phyloP scores from a whole-genome alignment of 2,113 vertebrate species.

The Python bivittatus region DNA sequence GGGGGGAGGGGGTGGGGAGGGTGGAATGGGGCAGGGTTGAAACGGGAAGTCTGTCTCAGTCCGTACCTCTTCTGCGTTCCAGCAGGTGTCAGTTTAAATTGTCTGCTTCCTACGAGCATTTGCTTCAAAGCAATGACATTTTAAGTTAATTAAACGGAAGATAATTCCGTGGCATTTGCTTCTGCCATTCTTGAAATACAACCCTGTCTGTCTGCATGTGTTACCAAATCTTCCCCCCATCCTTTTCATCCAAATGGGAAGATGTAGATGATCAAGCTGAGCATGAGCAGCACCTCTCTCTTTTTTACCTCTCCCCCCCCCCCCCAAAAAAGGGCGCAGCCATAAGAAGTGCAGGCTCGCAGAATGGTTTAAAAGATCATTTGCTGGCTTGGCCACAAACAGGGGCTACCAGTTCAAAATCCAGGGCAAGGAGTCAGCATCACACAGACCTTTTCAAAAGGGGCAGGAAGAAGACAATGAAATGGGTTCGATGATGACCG shows the following conservation, averaged over 20 bases:
- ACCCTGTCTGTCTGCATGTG: background rate
- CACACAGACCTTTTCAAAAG: constrained; percentile 46
- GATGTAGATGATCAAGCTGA: background rate
- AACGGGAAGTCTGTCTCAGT: background rate
- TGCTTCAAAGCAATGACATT: constrained; percentile 19
- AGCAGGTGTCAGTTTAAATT: constrained; percentile 22
- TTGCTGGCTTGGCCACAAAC: constrained; percentile 30
- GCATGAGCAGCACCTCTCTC: background rate
- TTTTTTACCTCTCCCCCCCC: background rate
- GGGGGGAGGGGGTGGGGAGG: background rate
- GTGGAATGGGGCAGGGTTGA: too few relatives aligned
- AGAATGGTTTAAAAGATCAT: constrained; percentile 20
- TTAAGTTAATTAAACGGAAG: constrained; percentile 16
- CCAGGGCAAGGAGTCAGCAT: constrained; percentile 5
- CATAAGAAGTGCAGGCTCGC: fast-evolving
- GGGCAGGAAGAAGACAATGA: constrained; percentile 41
- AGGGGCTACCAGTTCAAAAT: constrained; percentile 43
- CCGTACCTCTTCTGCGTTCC: constrained; percentile 16
- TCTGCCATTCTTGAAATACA: constrained; percentile 37
- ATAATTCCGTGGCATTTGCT: constrained; percentile 15
- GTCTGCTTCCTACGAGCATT: background rate
- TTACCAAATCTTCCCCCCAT: constrained; percentile 34
- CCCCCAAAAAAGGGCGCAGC: background rate
- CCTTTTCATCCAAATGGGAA: constrained; percentile 50
- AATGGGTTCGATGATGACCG: background rate